These are phyloP conservation scores for Tachysurus fulvidraco DNA, from an alignment of 2,113 vertebrate species.

Conservation along the genomic window DNA sequence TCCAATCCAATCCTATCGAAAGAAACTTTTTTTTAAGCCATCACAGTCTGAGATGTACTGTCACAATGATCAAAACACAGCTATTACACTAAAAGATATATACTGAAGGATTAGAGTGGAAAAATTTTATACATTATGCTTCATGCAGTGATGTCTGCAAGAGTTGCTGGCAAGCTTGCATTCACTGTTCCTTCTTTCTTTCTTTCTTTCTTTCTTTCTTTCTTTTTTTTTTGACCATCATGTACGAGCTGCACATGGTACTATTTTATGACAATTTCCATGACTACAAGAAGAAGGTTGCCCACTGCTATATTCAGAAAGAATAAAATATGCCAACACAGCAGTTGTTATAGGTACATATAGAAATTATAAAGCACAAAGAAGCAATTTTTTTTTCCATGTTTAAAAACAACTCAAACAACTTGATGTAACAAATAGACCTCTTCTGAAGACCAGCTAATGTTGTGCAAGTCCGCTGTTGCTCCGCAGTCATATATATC, in stretches of 20 bases:
- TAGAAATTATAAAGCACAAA: background rate
- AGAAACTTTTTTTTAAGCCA: constrained; percentile 2
- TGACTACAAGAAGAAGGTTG: background rate
- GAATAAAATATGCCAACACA: background rate
- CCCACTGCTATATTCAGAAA: background rate
- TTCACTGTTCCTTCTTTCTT: background rate
- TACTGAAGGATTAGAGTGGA: no score
- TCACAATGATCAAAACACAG: constrained; percentile 20
- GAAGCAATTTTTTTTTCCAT: background rate
- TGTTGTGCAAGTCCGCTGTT: no score
- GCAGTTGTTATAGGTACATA: no score
- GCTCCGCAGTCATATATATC: background rate
- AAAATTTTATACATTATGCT: background rate
- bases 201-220: no score
- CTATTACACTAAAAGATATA: background rate
- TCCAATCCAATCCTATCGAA: constrained; percentile 39
- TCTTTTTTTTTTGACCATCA: background rate
- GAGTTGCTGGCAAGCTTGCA: background rate
- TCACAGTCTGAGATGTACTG: background rate
- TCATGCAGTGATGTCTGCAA: no score
- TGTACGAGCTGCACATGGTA: background rate
- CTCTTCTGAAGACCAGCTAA: background rate
- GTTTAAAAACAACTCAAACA: background rate
- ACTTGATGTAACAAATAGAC: background rate
- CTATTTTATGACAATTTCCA: background rate